phyloP scores from a whole-genome alignment of 2,888 invertebrate genomes.

The Chymomyza caudatula region DNA sequence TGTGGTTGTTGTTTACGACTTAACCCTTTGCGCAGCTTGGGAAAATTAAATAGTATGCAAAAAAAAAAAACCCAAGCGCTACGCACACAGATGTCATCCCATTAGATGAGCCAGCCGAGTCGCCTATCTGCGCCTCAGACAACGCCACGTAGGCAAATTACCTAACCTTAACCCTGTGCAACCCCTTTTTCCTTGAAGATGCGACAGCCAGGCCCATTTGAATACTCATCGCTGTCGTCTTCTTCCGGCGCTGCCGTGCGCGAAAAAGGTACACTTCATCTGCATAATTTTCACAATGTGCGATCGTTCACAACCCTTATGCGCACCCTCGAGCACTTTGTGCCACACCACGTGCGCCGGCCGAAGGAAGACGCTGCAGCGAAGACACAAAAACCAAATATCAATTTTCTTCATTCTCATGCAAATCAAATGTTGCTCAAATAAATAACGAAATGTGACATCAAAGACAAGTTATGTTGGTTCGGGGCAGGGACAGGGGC shows the following conservation, averaged over 20 bases:
- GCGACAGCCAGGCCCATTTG: conserved; percentile 68
- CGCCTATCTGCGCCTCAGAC: conserved; percentile 44
- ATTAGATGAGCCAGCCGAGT: conserved; percentile 52
- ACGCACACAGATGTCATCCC: conserved; percentile 67
- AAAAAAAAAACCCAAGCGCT: conserved; percentile 45
- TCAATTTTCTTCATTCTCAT: conserved; percentile 77
- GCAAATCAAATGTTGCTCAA: conserved; percentile 74
- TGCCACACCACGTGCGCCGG: conserved; percentile 55
- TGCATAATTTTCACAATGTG: conserved; percentile 76
- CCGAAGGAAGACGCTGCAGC: conserved; percentile 56
- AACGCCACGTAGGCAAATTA: conserved; percentile 68
- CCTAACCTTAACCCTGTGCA: conserved; percentile 49
- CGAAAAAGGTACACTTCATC: conserved; percentile 58
- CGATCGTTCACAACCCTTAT: conserved; percentile 54
- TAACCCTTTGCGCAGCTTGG: conserved; percentile 58
- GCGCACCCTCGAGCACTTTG: conserved; percentile 36
- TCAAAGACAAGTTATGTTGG: conserved; percentile 42
- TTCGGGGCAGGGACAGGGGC: conserved; percentile 1
- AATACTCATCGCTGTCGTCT: conserved; percentile 68
- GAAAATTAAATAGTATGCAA: conserved; percentile 75
- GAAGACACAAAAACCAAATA: conserved; percentile 74
- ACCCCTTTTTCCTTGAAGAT: conserved; percentile 50
- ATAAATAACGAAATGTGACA: conserved; percentile 66
- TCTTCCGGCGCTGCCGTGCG: conserved; percentile 43
- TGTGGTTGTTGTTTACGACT: conserved; percentile 19